These are phyloP conservation scores for Coranthus polyacanthus DNA, from an alignment of 2,797 vertebrate species.

Conservation along the genomic window DNA sequence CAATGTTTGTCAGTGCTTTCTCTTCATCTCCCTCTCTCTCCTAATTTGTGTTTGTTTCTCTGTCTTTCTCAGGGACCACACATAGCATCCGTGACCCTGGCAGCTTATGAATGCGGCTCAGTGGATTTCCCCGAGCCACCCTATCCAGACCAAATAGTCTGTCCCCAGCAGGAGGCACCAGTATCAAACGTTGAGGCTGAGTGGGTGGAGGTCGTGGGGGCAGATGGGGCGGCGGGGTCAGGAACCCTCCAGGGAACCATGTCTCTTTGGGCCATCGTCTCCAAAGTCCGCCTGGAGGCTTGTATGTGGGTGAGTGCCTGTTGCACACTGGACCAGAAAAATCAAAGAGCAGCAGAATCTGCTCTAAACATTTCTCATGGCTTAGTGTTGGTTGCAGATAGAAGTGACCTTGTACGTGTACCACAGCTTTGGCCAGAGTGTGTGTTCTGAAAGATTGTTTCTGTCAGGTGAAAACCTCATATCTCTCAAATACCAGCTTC, in stretches of 20 bases:
- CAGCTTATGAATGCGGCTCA: slow-evolving; percentile 91
- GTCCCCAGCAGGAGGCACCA: slow-evolving; percentile 81
- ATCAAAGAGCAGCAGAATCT: no score
- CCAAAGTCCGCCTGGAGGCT: slow-evolving; percentile 92
- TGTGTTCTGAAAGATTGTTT: no score
- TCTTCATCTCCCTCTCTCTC: slow-evolving; percentile 20
- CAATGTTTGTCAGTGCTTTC: slow-evolving; percentile 13
- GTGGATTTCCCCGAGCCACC: slow-evolving; percentile 92
- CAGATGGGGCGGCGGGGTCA: slow-evolving; percentile 15
- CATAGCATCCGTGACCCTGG: slow-evolving; percentile 91
- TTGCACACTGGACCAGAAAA: neutral
- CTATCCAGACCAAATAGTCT: slow-evolving; percentile 90
- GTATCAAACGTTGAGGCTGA: slow-evolving; percentile 29
- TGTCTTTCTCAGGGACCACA: slow-evolving; percentile 87
- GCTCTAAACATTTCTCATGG: no score
- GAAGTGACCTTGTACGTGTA: slow-evolving; percentile 13
- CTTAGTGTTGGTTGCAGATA: slow-evolving; percentile 14
- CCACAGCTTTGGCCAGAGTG: no score
- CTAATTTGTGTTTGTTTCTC: slow-evolving; percentile 16
- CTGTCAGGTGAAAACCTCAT: no score
- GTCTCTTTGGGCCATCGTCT: slow-evolving; percentile 91
- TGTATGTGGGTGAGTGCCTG: slow-evolving; percentile 92
- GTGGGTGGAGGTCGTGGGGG: slow-evolving; percentile 43
- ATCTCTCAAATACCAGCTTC: no score
- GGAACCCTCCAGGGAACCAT: slow-evolving; percentile 78